Evolutionary conservation across 2,888 invertebrate species (phyloP), one percentile per base, ranked within the genome.

Genomic region (Drosophila fulvimacula): DNA sequence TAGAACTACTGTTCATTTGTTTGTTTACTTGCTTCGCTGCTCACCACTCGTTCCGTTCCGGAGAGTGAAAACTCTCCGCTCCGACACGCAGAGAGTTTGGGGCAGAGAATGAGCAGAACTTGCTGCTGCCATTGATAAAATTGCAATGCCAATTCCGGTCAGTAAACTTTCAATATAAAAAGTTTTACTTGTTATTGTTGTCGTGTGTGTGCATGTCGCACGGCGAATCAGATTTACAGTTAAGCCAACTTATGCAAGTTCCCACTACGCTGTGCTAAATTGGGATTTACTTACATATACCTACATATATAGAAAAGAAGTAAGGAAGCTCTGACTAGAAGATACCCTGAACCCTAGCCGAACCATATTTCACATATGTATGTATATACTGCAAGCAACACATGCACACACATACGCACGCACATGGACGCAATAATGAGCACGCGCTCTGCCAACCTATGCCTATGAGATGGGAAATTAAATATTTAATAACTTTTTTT

Each of bases 81-180:
- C 51, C 24, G 36, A 2, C 52, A 4, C 19, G 27, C 19, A 41
- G 30, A n/a, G n/a, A n/a, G n/a, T n/a, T n/a, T n/a, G n/a, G n/a
- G n/a, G 27, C 19, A 41, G 30, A 52, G 24, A 11, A 6, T 55
- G 27, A 19, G 34, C 48, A 39, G n/a, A 58, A 49, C 56, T 27
- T 51, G 32, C 51, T 34, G 52, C 44, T 34, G 66, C 63, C 80
- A 75, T 77, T 85, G 88, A 85, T 88, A 82, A 86, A 88, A 86
- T 75, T 86, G 87, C 78, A 83, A 86, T 78, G 87, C 81, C 89
- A 81, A 82, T 83, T 83, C 87, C 89, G 83, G 83, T 88, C 87
- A 83, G 69, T 78, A 88, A 83, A 83, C 83, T 83, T 86, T 73
- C 66, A 69, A 80, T 86, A 75, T 39, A 65, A 59, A 82, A 78